Base-by-base conservation (phyloP, 2,113 vertebrate genomes). In the Coturnix japonica region DNA sequence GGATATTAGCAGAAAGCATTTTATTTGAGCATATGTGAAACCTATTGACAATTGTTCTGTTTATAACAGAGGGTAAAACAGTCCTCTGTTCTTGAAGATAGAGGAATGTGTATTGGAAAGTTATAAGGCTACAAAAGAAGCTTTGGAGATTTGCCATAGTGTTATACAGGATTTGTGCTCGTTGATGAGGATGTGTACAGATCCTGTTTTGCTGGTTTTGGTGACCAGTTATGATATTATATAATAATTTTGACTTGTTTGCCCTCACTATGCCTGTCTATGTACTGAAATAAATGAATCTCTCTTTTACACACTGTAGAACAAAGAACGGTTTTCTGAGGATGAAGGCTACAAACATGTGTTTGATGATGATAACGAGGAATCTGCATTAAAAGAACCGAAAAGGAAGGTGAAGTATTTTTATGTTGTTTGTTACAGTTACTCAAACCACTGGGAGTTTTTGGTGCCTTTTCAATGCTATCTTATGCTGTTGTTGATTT, bases 321-420 rank as follows among this genome's bases (percentile, higher is more conserved):
- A 65, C 77, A 97, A 97, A 65, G 91, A 96, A 31, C 20, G 6
- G 11, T 93, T 93, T 94, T 91, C 93, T 85, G 95, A 96, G 21
- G 69, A 4, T 85, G 90, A 92, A 41, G 67, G 87, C 63, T 93
- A 85, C 83, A 90, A 81, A 56, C 70, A 47, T 30, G 78, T 86
- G 13, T 88, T 86, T 92, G 94, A 95, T 86, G 94, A 96, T 74
- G 96, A 96, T 72, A 73, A 54, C 4, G 96, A 97, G 30, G 94
- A 91, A 22, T 59, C 59, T 59, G 30, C 80, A 21, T 37, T 95
- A 41, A 97, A 97, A 89, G 95, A 95, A 59, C 78, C 90, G 11
- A 83, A 59, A 59, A 97, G 66, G 33, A 98, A 98, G 97, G 97
- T 98, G 75, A 96, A 65, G 18, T 60, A 66, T 44, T 86, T 10